Evolutionary conservation across 2,113 vertebrate genomes (phyloP), one percentile per base, ranked within the genome.

Genomic region (Periophthalmus modestus): DNA sequence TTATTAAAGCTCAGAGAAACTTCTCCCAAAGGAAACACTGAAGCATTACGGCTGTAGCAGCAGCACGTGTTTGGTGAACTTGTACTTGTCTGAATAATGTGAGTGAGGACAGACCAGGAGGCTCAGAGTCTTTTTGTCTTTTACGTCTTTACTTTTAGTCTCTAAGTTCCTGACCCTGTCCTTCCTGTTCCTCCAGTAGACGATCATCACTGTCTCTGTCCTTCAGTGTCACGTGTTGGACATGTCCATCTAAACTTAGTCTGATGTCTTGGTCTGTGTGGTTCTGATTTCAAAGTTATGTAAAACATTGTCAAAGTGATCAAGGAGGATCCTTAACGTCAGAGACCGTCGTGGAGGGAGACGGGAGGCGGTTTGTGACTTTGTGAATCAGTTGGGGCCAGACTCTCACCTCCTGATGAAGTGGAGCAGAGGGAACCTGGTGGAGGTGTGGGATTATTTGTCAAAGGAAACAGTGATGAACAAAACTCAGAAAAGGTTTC

Each of bases 391-490:
- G 11, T 74, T 71, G 70, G 72, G 62, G 19, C 2, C 6, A 50
- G 85, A 80, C 68, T 75, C 74, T 84, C 78, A 48, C 81, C 48
- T 68, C 71, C 84, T 82, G 88, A 77, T 82, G 77, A 89, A 76
- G 86, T 83, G 82, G 79, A 77, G 89, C 52, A 50, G 66, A 80
- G 83, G 73, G 72, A 86, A 86, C 83, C 80, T 85, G 85, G 84
- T 84, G 85, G 85, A 43, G 73, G 84, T 74, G 70, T 76, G 59
- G 69, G 66, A 28, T 47, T 74, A 33, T 63, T 71, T 65, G 68
- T 82, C 77, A 77, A 82, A 83, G 47, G 47, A 79, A 80, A 72
- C 54, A 0, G 21, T 46, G 57, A 59, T 66, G 71, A 65, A 72
- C 85, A 68, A 68, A 18, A 48, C 28, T 24, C 28, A 63, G 34